A percentile compares a stretch with the other conserved stretches of the same genome.
These are phyloP conservation scores for Phyllotreta cruciferae DNA, from an alignment of 2,888 invertebrate species.

Conservation along the genomic window DNA sequence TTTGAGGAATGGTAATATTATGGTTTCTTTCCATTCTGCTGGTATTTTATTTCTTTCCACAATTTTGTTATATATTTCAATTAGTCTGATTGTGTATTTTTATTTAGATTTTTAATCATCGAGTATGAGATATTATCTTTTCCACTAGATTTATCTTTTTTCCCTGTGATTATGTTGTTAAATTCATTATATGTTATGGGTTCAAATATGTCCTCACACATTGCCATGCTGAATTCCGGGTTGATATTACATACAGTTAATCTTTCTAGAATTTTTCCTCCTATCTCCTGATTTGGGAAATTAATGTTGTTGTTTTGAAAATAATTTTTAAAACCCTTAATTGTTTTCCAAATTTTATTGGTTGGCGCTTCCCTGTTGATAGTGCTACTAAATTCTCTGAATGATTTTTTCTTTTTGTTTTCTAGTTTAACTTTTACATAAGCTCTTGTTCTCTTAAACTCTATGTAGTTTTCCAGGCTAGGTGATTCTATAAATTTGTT, in stretches of 20 bases:
- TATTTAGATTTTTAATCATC: too few species aligned
- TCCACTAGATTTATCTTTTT: constrained; percentile 2
- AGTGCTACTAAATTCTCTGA: constrained; percentile 6
- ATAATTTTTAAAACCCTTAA: constrained; percentile 14
- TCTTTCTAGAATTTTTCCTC: not conserved
- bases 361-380: constrained; percentile 6
- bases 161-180: not conserved
- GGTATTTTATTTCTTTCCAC: constrained; percentile 8
- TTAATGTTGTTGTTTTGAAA: not conserved
- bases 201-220: too few species aligned
- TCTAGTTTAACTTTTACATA: constrained; percentile 11
- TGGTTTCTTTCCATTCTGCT: constrained; percentile 1
- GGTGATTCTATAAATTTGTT: not conserved
- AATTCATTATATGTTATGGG: constrained; percentile 4
- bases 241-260: constrained; percentile 9
- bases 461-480: constrained; percentile 9
- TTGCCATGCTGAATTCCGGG: not conserved
- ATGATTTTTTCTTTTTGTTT: constrained; percentile 6
- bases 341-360: constrained; percentile 18
- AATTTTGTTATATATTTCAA: not conserved
- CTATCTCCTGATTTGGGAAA: constrained; percentile 5
- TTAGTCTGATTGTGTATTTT: not conserved
- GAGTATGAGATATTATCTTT: constrained; percentile 4
- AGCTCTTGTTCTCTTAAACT: constrained; percentile 12
- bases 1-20: constrained; percentile 17